A percentile compares a stretch with the other conserved stretches of the same genome.
These are phyloP conservation scores for Lepisosteus oculatus DNA, from an alignment of 2,113 vertebrate species.

Conservation along the genomic window DNA sequence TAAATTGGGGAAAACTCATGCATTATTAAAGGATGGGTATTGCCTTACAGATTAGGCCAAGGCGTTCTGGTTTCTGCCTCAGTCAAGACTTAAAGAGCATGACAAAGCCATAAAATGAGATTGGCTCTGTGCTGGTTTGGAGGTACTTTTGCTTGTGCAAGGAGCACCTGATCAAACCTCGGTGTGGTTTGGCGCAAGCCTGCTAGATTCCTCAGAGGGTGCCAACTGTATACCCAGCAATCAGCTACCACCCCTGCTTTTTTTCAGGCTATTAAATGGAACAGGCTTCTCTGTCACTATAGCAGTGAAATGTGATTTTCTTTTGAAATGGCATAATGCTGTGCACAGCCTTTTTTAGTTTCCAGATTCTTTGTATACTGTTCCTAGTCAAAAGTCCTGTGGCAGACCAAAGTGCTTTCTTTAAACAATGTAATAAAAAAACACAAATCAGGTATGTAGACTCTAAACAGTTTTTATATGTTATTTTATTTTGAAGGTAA, in stretches of 20 bases:
- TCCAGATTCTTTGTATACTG: too few relatives aligned
- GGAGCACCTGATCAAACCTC: constrained; percentile 36
- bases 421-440: too few relatives aligned
- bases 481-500: too few relatives aligned
- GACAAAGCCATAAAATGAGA: background rate
- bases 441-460: too few relatives aligned
- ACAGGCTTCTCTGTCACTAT: too few relatives aligned
- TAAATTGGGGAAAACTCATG: background rate
- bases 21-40: background rate
- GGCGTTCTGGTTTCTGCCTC: background rate
- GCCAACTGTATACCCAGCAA: constrained; percentile 26
- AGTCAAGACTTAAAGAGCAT: constrained; percentile 1
- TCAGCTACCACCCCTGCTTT: background rate
- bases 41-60: background rate
- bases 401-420: too few relatives aligned
- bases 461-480: too few relatives aligned
- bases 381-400: too few relatives aligned
- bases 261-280: too few relatives aligned
- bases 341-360: too few relatives aligned
- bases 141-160: constrained; percentile 15
- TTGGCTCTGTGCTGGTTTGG: background rate
- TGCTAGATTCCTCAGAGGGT: constrained; percentile 48
- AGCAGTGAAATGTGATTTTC: too few relatives aligned
- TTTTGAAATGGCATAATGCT: too few relatives aligned
- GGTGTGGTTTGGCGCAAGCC: constrained; percentile 39